These are phyloP conservation scores for Napeogenes sylphis DNA, from an alignment of 2,888 invertebrate genomes.

Conservation along the genomic window DNA sequence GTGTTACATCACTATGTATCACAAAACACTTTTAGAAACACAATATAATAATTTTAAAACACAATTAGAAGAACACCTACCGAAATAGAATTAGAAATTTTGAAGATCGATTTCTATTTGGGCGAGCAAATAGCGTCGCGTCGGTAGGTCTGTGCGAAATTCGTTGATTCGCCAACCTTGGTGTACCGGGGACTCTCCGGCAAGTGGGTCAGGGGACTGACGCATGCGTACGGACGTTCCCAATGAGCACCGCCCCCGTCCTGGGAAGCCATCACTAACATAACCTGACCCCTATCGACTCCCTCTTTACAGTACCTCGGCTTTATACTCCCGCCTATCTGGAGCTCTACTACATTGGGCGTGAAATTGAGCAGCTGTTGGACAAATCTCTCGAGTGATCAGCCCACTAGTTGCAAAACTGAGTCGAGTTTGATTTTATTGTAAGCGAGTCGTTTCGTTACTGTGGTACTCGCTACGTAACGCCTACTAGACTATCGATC, in stretches of 20 bases:
- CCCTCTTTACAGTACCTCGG: constrained; percentile 29
- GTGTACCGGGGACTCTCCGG: constrained; percentile 56
- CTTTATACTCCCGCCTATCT: constrained; percentile 21
- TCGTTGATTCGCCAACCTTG: constrained; percentile 72
- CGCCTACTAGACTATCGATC: constrained; percentile 29
- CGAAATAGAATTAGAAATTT: constrained; percentile 7
- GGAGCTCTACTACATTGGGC: constrained; percentile 49
- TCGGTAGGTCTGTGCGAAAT: constrained; percentile 66
- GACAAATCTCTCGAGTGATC: constrained; percentile 65
- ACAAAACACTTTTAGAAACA: constrained; percentile 22
- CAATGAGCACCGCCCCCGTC: constrained; percentile 73
- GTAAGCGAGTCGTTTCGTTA: constrained; percentile 41
- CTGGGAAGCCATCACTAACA: constrained; percentile 50
- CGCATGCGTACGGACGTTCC: constrained; percentile 71
- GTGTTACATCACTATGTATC: constrained; percentile 53
- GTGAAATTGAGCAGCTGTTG: constrained; percentile 58
- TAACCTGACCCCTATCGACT: constrained; percentile 52
- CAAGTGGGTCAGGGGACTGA: constrained; percentile 70
- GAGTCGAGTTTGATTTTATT: constrained; percentile 52
- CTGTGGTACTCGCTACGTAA: constrained; percentile 34
- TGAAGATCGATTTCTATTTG: constrained; percentile 12
- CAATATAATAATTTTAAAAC: neutral
- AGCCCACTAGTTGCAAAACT: constrained; percentile 70
- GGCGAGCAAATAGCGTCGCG: constrained; percentile 41
- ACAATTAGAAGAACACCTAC: neutral